phyloP scores from a whole-genome alignment of 2,888 invertebrate genomes.

The Acleris holmiana region DNA sequence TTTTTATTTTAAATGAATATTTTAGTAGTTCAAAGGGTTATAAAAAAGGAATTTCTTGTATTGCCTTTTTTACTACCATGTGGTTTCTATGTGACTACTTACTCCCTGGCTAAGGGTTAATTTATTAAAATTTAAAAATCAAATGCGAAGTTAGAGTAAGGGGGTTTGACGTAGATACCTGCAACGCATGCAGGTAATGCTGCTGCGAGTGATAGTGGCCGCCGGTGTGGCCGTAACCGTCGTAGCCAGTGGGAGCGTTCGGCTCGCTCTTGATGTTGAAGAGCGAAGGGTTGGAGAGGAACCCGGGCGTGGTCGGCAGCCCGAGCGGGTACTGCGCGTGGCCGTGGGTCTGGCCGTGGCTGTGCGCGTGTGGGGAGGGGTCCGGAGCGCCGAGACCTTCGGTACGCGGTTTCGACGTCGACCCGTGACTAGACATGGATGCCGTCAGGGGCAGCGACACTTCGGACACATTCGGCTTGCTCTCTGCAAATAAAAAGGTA shows the following conservation, averaged over 20 bases:
- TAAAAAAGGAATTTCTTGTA: too few species aligned
- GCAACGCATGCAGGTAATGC: slow-evolving; percentile 84
- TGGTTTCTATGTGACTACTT: too few species aligned
- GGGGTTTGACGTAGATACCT: slow-evolving; percentile 49
- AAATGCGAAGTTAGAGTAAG: too few species aligned
- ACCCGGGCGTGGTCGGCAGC: slow-evolving; percentile 56
- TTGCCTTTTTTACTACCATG: too few species aligned
- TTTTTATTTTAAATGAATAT: too few species aligned
- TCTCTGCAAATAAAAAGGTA: slow-evolving; percentile 53
- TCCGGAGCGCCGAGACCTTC: slow-evolving; percentile 62
- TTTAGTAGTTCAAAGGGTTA: too few species aligned
- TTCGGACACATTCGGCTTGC: slow-evolving; percentile 75
- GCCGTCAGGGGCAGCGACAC: slow-evolving; percentile 71
- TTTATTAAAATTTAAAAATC: too few species aligned
- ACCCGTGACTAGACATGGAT: slow-evolving; percentile 50
- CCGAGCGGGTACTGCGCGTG: slow-evolving; percentile 58
- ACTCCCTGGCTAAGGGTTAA: too few species aligned
- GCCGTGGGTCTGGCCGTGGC: slow-evolving; percentile 58
- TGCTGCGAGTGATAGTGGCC: slow-evolving; percentile 76
- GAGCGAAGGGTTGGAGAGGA: slow-evolving; percentile 66
- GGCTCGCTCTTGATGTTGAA: slow-evolving; percentile 81
- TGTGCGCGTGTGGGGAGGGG: slow-evolving; percentile 70
- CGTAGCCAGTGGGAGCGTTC: slow-evolving; percentile 60
- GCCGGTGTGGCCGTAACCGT: slow-evolving; percentile 60
- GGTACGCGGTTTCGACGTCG: slow-evolving; percentile 49